These are phyloP conservation scores for Reticulitermes lucifugus DNA, from an alignment of 2,888 invertebrate genomes.

Conservation along the genomic window DNA sequence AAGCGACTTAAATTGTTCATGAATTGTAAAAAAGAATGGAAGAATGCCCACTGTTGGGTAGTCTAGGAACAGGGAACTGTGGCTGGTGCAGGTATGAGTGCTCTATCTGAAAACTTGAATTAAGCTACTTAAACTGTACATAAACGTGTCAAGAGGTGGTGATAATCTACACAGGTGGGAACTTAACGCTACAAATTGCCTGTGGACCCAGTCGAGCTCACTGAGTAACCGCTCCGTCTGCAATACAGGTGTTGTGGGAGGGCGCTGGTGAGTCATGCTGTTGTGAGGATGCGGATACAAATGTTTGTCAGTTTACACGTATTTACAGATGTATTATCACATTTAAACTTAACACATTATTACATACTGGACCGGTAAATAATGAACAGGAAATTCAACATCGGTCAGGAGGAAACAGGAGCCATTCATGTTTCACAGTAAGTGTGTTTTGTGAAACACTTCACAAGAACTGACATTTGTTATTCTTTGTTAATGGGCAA, in stretches of 20 bases:
- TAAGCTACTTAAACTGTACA: not conserved
- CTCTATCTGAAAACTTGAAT: not conserved
- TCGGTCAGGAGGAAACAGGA: too few species aligned
- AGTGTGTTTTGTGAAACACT: too few species aligned
- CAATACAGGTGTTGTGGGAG: not conserved
- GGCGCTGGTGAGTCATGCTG: not conserved
- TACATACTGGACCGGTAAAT: not conserved
- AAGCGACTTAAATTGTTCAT: too few species aligned
- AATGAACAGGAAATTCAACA: too few species aligned
- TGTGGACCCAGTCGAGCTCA: not conserved
- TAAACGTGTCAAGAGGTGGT: not conserved
- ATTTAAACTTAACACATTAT: not conserved
- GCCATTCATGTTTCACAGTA: too few species aligned
- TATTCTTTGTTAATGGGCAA: too few species aligned
- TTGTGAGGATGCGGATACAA: not conserved
- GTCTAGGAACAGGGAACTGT: too few species aligned
- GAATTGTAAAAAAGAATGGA: too few species aligned
- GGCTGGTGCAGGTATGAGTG: too few species aligned
- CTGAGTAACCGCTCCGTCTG: not conserved
- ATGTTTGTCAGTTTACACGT: not conserved
- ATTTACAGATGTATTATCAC: not conserved
- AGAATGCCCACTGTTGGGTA: too few species aligned
- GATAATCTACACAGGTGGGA: not conserved
- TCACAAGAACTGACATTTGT: too few species aligned
- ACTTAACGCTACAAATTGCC: not conserved